Evolutionary conservation across 2,888 invertebrate genomes (phyloP).

Genomic region (Phragmatobia fuliginosa): DNA sequence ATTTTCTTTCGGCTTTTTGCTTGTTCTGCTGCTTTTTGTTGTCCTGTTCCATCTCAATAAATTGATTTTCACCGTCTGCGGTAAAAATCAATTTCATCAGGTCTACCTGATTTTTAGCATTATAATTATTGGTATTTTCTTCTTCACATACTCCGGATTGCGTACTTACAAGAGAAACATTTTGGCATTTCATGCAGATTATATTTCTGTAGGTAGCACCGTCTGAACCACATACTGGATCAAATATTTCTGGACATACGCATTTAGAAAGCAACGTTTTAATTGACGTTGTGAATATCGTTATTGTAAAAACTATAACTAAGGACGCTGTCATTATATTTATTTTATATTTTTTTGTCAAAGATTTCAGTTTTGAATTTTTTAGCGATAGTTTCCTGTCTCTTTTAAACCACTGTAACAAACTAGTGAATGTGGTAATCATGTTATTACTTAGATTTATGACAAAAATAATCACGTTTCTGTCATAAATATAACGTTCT

Average conservation of each 20-base stretch:
- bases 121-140: not conserved
- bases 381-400: not conserved
- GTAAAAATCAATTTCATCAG: too few species aligned
- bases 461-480: not conserved
- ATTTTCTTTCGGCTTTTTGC: not conserved
- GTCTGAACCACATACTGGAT: slow-evolving; percentile 8
- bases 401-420: not conserved
- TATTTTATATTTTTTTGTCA: not conserved
- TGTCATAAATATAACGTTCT: not conserved
- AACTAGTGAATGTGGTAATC: not conserved
- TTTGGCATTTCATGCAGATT: slow-evolving; percentile 9
- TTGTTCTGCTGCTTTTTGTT: not conserved
- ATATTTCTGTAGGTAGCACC: slow-evolving; percentile 1
- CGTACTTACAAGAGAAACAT: not conserved
- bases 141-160: not conserved
- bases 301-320: not conserved
- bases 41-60: too few species aligned
- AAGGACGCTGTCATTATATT: not conserved
- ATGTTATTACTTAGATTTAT: not conserved
- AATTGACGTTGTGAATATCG: not conserved
- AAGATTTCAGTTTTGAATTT: not conserved
- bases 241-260: not conserved
- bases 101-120: not conserved
- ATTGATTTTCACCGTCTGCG: too few species aligned
- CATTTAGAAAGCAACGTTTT: not conserved